Evolutionary conservation across 2,888 invertebrate species (phyloP), one percentile per base, ranked within the genome.

Genomic region (Cryptus armator): DNA sequence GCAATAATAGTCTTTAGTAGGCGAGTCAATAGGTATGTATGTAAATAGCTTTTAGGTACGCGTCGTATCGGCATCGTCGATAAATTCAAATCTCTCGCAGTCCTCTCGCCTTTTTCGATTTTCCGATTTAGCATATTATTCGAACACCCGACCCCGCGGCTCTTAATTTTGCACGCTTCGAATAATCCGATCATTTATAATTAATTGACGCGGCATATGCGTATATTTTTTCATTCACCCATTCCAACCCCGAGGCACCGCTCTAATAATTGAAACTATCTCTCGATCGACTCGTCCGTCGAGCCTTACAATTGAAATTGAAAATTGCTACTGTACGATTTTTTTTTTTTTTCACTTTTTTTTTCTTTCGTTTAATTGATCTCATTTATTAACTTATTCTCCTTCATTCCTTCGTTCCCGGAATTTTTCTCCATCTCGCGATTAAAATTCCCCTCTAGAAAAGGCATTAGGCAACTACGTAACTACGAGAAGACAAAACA

Each of bases 1-100:
- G 91, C 91, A 88, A 87, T 91, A 89, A 87, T 90, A 91, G 90
- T 91, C 88, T 90, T 88, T 89, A 88, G 86, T 91, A 91, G 91
- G 91, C 91, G 89, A 91, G 90, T 91, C 88, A 86, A 90, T 90
- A 90, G 89, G 88, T 89, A 87, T 89, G 70, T 83, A 74, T 85
- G 88, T 89, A 89, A 89, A 89, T 89, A 90, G 89, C 87, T 88
- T 87, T 90, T 88, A 90, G 90, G 90, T 91, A 91, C 90, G 88
- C 88, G 83, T 89, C 86, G 85, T 29, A 62, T 62, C 62, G 62
- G 62, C 85, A 85, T 88, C 86, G 84, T 88, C 86, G 80, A 88
- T 86, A 86, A 88, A 90, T 89, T 89, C 86, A 86, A 89, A 91
- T 89, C 86, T 82, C 79, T 75, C 67, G 74, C 81, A 66, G 67